These are phyloP conservation scores for Halcyon malimbica DNA, from an alignment of 2,113 vertebrate species.

Conservation along the genomic window DNA sequence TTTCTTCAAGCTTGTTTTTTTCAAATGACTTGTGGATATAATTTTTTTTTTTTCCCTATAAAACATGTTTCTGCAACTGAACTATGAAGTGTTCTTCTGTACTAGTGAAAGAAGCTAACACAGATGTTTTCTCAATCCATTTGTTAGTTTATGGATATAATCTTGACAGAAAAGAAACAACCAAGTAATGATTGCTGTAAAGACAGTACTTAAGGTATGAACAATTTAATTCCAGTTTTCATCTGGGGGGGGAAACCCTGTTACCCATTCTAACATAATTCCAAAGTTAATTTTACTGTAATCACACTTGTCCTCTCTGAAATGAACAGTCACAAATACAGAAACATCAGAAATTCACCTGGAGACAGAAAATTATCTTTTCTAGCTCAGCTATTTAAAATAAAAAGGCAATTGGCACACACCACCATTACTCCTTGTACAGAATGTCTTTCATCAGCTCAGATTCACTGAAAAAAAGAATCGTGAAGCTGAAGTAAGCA, in stretches of 20 bases:
- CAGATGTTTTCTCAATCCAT: not conserved
- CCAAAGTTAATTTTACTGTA: not conserved
- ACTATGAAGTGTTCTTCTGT: not conserved
- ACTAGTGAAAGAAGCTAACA: not conserved
- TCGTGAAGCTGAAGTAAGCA: not conserved
- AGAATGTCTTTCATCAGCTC: not conserved
- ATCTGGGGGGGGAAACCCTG: accelerated
- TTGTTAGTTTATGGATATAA: not conserved
- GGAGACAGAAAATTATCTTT: not conserved
- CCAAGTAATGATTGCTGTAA: not conserved
- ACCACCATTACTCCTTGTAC: not conserved
- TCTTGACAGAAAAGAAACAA: not conserved
- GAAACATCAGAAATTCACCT: not conserved
- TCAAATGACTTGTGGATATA: not conserved
- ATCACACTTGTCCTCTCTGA: not conserved
- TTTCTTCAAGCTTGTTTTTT: not conserved
- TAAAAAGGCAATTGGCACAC: not conserved
- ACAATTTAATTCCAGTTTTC: not conserved
- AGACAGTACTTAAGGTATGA: not conserved
- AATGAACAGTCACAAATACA: not conserved
- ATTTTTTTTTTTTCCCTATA: not conserved
- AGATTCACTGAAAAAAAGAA: not conserved
- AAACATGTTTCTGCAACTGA: not conserved
- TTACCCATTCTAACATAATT: not conserved
- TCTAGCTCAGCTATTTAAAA: not conserved